Evolutionary conservation across 2,888 invertebrate species (phyloP), one percentile per base, ranked within the genome.

Genomic region (Saturnia japonica): DNA sequence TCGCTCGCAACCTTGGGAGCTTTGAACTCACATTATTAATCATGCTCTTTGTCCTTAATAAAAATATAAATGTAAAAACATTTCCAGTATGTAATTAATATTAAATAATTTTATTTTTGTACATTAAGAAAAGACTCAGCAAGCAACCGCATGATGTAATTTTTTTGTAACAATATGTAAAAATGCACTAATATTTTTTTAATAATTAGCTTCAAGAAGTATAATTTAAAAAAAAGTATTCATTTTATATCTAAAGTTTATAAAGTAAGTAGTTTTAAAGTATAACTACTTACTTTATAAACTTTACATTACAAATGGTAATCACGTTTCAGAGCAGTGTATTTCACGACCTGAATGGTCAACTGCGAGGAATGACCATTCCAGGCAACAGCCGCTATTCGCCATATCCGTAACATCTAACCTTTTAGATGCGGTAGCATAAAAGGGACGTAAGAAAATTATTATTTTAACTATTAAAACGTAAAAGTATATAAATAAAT

Each of bases 21-120:
- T 85, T 87, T 88, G 90, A 91, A 89, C 91, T 77, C 82, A 71
- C 77, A 85, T 85, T 86, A 83, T 88, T 90, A 88, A 89, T 88
- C 87, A 86, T 79, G 79, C 80, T 79, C 81, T 83, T 83, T 85
- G 81, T 84, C 78, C 76, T 74, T 73, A 71, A 74, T 73, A 77
- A 76, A 72, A 69, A 70, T 73, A 72, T 69, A 60, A 68, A 73
- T 72, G 70, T 73, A 73, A 71, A 72, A 70, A 64, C 62, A 43
- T 67, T 70, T 2, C 51, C 54, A 69, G n/a, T 42, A n/a, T n/a
- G n/a, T n/a, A 70, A 28, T 69, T 67, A 42, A 40, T 70, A 16
- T 8, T 0, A 3, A 43, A 19, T 47, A 28, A 40, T 9, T 7
- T 34, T 19, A 34, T 34, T 34, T 64, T 64, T 40, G 11, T 40